phyloP scores from a whole-genome alignment of 2,113 vertebrate species.

The Thinocorus orbignyianus region DNA sequence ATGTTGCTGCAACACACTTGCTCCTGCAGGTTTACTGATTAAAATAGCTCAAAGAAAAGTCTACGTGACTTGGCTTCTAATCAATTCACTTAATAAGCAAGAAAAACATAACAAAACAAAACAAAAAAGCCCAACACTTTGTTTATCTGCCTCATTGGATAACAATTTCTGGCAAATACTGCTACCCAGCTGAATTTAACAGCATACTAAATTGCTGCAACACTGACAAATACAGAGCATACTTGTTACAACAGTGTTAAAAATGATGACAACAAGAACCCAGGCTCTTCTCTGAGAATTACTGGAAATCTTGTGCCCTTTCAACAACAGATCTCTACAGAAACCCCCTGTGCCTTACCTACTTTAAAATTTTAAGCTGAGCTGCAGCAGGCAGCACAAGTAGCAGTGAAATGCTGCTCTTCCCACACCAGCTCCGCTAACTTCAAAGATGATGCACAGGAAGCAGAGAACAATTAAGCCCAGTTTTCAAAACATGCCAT shows the following conservation, averaged over 20 bases:
- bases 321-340: not conserved
- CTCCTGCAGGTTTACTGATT: not conserved
- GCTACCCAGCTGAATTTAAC: not conserved
- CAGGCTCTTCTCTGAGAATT: not conserved
- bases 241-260: not conserved
- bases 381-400: not conserved
- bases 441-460: not conserved
- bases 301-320: not conserved
- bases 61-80: not conserved
- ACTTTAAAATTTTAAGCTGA: not conserved
- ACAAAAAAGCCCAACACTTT: not conserved
- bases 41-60: not conserved
- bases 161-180: not conserved
- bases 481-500: not conserved
- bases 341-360: not conserved
- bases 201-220: not conserved
- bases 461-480: not conserved
- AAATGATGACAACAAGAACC: not conserved
- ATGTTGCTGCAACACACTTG: not conserved
- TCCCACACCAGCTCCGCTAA: not conserved
- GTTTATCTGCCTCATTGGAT: not conserved
- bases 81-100: not conserved
- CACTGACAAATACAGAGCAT: not conserved
- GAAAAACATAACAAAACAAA: not conserved
- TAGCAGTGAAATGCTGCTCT: not conserved